These are phyloP conservation scores for Drosophila punjabiensis DNA, from an alignment of 1,140 invertebrate genomes.

Conservation along the genomic window DNA sequence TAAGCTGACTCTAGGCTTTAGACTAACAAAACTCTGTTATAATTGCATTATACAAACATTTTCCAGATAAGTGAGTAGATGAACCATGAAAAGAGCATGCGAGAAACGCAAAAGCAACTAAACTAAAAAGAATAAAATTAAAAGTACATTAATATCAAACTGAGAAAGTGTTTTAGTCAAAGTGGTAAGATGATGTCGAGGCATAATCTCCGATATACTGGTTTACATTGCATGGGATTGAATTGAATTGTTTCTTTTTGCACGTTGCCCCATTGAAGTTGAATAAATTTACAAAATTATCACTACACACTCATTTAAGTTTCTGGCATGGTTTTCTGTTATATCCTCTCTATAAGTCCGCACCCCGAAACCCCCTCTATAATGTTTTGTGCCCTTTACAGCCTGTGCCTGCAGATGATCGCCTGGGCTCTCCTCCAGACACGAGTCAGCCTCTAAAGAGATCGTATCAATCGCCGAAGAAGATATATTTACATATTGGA, in stretches of 20 bases:
- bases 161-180: slow-evolving; percentile 26
- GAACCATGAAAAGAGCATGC: slow-evolving; percentile 63
- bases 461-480: background rate
- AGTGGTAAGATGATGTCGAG: slow-evolving; percentile 53
- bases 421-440: slow-evolving; percentile 36
- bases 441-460: slow-evolving; percentile 33
- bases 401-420: slow-evolving; percentile 53
- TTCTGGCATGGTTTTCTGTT: slow-evolving; percentile 64
- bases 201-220: slow-evolving; percentile 7
- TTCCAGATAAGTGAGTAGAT: slow-evolving; percentile 40
- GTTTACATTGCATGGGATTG: slow-evolving; percentile 51
- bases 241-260: slow-evolving; percentile 47
- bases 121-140: slow-evolving; percentile 66
- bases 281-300: slow-evolving; percentile 36
- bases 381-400: slow-evolving; percentile 64
- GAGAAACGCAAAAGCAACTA: slow-evolving; percentile 38
- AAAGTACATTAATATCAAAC: slow-evolving; percentile 62
- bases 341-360: slow-evolving; percentile 20
- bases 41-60: slow-evolving; percentile 33
- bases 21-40: slow-evolving; percentile 67
- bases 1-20: slow-evolving; percentile 47
- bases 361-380: slow-evolving; percentile 21
- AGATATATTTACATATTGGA: slow-evolving; percentile 7
- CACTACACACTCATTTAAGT: slow-evolving; percentile 24
- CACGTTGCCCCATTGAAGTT: slow-evolving; percentile 49